Evolutionary conservation across 1,140 invertebrate species (phyloP).

Genomic region (Atta texana): DNA sequence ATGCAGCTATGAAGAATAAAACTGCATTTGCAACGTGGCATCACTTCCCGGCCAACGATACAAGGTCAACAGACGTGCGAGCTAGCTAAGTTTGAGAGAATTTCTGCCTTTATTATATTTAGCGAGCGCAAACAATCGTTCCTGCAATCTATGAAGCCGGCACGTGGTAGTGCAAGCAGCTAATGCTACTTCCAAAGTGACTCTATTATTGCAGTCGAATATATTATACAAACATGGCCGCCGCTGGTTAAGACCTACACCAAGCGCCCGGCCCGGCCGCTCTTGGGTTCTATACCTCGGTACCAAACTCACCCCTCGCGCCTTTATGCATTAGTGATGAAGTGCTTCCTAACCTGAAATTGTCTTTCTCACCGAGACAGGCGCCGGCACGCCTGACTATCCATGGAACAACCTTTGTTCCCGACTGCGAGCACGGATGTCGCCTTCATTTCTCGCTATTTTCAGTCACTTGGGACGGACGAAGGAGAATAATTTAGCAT

Average conservation of each 20-base stretch:
- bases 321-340: slow-evolving; percentile 77
- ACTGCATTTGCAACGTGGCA: not conserved
- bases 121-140: slow-evolving; percentile 79
- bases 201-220: slow-evolving; percentile 78
- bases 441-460: slow-evolving; percentile 69
- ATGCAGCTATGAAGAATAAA: slow-evolving; percentile 25
- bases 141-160: slow-evolving; percentile 70
- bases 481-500: slow-evolving; percentile 68
- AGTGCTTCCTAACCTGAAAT: slow-evolving; percentile 76
- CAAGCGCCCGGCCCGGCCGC: not conserved
- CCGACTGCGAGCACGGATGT: slow-evolving; percentile 51
- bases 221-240: slow-evolving; percentile 78
- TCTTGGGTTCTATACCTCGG: slow-evolving; percentile 12
- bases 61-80: slow-evolving; percentile 59
- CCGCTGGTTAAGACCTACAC: slow-evolving; percentile 71
- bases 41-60: slow-evolving; percentile 31
- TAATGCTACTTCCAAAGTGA: slow-evolving; percentile 78
- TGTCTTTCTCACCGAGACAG: slow-evolving; percentile 76
- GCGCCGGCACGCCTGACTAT: slow-evolving; percentile 64
- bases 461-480: slow-evolving; percentile 65
- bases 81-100: slow-evolving; percentile 34
- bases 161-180: slow-evolving; percentile 68
- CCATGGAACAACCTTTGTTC: slow-evolving; percentile 68
- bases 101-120: slow-evolving; percentile 80
- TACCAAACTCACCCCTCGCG: slow-evolving; percentile 33